Evolutionary conservation across 2,113 vertebrate species (phyloP).

Genomic region (Oncorhynchus mykiss): DNA sequence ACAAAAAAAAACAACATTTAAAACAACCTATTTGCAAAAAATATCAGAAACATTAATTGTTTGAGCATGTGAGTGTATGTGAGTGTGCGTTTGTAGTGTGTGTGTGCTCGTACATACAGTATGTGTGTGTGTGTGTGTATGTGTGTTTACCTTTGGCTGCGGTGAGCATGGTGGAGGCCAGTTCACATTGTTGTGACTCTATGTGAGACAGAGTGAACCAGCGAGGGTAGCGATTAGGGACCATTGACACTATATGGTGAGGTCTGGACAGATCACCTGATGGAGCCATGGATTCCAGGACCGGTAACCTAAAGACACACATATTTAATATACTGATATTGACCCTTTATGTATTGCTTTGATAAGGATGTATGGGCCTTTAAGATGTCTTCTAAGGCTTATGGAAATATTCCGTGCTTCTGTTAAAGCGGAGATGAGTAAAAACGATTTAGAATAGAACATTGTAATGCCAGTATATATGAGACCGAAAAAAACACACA

Average conservation of each 20-base stretch:
- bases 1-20: not conserved
- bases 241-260: slow-evolving; percentile 86
- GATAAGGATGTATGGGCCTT: too few species aligned
- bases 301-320: slow-evolving; percentile 75
- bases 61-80: not conserved
- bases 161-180: slow-evolving; percentile 83
- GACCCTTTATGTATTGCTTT: too few species aligned
- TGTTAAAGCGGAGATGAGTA: not conserved
- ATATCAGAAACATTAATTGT: not conserved
- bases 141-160: slow-evolving; percentile 80
- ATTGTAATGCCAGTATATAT: too few species aligned
- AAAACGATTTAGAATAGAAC: too few species aligned
- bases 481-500: not conserved
- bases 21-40: too few species aligned
- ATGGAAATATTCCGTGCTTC: not conserved
- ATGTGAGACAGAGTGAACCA: slow-evolving; percentile 87
- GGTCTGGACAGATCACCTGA: slow-evolving; percentile 82
- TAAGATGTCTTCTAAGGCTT: too few species aligned
- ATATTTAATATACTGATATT: not conserved
- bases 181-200: slow-evolving; percentile 83
- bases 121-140: not conserved
- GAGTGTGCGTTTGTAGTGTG: not conserved
- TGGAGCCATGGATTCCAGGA: slow-evolving; percentile 85
- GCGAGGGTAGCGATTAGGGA: slow-evolving; percentile 85
- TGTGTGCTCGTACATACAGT: not conserved